Base-by-base conservation (phyloP, 2,113 vertebrate genomes). In the Clarias magur region DNA sequence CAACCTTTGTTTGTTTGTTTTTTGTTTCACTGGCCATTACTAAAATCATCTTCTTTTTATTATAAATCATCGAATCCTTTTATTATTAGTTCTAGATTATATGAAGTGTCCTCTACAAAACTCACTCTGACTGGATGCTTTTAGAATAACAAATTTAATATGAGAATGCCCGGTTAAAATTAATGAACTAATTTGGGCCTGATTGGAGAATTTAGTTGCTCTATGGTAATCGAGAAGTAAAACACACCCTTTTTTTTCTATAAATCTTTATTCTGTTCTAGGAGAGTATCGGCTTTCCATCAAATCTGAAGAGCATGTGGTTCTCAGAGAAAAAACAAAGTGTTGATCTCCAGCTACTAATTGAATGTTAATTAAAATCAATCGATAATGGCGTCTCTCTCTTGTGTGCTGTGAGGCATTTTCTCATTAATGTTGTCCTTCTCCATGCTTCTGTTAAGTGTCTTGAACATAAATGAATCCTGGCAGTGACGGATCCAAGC, bases 401-500 rank as follows among this genome's bases (percentile, higher is more conserved):
- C 38, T 48, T 73, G 9, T 75, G 38, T 53, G 72, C 72, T 34
- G 16, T 4, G 9, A 83, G 42, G 73, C 62, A 30, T 70, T 65
- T 79, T 88, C 82, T 84, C 85, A 72, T 88, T 89, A 87, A 88
- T 86, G 27, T 62, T 15, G 54, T 65, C 19, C 75, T 88, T 83
- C 80, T 67, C 34, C 72, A 56, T 82, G 48, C 83, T 89, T 87
- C 25, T 68, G 91, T 85, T 86, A 75, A 84, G 88, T 91, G 80
- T 91, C 91, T 87, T 91, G 85, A 80, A 85, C 67, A 91, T 91
- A 91, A 92, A 94, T 92, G 88, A 62, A 54, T 85, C 87, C 87
- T 93, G 93, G 91, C 93, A 91, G 82, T 34, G 87, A 88, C 90
- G 86, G 90, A 92, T 91, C 67, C 88, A 85, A 30, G 79, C 86